A percentile compares a stretch with the other conserved stretches of the same genome.
These are phyloP conservation scores for Bilobella aurantiaca DNA, from an alignment of 1,140 invertebrate genomes.

Conservation along the genomic window DNA sequence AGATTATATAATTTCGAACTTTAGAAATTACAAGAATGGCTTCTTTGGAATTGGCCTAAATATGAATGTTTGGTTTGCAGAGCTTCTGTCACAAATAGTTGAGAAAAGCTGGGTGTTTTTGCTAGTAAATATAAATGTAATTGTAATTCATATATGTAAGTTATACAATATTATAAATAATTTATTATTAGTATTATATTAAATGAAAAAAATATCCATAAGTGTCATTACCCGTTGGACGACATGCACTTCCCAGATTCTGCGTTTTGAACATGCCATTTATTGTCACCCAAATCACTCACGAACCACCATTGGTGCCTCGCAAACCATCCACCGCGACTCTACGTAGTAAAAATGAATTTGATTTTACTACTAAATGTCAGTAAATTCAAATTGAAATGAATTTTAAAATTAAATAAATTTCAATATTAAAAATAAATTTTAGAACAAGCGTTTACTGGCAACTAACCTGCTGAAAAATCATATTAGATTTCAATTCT, in stretches of 20 bases:
- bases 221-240: background rate
- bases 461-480: background rate
- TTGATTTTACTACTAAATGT: no score
- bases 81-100: background rate
- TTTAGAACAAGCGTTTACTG: background rate
- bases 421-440: no score
- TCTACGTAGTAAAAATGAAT: no score
- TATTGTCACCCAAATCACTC: background rate
- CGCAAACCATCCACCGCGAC: no score
- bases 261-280: background rate
- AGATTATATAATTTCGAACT: background rate
- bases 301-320: slow-evolving; percentile 2
- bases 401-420: no score
- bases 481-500: background rate
- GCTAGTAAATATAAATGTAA: no score
- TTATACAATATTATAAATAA: no score
- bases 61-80: background rate
- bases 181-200: background rate
- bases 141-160: no score
- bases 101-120: background rate
- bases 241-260: background rate
- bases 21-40: background rate
- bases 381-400: no score
- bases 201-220: background rate
- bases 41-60: background rate